Percentiles rank a stretch among this genome's conserved stretches.
These are phyloP conservation scores for Sturnus vulgaris DNA, from an alignment of 2,113 vertebrate genomes.

Conservation along the genomic window DNA sequence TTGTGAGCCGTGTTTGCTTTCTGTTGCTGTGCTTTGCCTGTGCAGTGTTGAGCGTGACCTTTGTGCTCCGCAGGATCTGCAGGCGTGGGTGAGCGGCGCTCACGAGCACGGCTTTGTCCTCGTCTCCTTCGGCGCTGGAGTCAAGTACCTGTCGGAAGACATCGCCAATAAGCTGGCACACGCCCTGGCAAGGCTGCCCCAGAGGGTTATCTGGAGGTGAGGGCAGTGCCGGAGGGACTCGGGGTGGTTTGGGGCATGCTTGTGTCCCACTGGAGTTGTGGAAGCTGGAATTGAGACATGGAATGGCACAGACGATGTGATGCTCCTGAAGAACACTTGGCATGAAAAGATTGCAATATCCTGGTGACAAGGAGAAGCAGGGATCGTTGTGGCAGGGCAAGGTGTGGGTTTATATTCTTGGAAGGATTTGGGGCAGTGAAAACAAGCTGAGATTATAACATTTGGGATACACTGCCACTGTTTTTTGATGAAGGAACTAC, in stretches of 20 bases:
- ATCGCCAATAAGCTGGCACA: slow-evolving; percentile 89
- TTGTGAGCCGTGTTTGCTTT: rapidly evolving
- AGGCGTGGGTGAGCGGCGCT: slow-evolving; percentile 86
- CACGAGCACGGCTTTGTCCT: slow-evolving; percentile 90
- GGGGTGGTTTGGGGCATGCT: background rate
- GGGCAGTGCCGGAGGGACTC: background rate
- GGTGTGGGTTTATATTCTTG: background rate
- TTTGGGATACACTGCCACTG: background rate
- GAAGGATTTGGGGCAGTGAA: background rate
- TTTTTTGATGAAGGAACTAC: background rate
- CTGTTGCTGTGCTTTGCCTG: background rate
- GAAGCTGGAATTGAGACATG: background rate
- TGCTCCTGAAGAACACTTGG: background rate
- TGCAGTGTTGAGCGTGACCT: background rate
- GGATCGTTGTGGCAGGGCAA: background rate
- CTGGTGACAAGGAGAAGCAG: background rate
- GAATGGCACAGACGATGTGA: background rate
- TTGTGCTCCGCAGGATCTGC: slow-evolving; percentile 80
- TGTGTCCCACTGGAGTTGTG: background rate
- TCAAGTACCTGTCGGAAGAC: slow-evolving; percentile 95
- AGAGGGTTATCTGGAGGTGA: slow-evolving; percentile 97
- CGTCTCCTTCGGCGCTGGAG: slow-evolving; percentile 95
- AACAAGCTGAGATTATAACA: background rate
- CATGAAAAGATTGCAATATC: background rate
- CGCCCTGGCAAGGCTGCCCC: slow-evolving; percentile 86